Evolutionary conservation across 2,113 vertebrate species (phyloP).

Genomic region (Blennius ocellaris): DNA sequence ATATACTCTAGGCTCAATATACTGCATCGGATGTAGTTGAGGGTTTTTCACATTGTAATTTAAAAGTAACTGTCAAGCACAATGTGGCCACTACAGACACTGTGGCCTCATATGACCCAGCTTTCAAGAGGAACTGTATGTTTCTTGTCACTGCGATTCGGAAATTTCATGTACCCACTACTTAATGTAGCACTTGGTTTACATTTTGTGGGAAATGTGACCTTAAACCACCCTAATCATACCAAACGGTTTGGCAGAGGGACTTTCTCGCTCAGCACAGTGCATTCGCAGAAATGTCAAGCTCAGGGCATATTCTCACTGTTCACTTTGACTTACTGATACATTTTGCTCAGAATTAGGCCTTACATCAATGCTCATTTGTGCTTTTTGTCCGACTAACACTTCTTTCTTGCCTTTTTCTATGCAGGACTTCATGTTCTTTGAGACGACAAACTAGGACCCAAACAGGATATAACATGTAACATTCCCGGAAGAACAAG

Average conservation of each 20-base stretch:
- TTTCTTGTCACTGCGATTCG: background rate
- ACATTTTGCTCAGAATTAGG: background rate
- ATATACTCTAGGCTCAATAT: too few relatives aligned
- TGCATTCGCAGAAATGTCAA: constrained; percentile 6
- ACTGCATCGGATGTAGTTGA: too few relatives aligned
- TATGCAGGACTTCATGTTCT: constrained; percentile 93
- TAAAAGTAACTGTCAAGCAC: background rate
- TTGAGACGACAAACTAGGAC: constrained; percentile 81
- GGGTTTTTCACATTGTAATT: constrained; percentile 6
- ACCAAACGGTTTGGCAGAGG: constrained; percentile 28
- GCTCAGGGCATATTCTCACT: background rate
- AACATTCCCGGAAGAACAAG: constrained; percentile 53
- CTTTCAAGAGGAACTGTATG: background rate
- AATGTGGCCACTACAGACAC: background rate
- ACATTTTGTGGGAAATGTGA: constrained; percentile 42
- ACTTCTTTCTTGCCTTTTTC: background rate
- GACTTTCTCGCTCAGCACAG: background rate
- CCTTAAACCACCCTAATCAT: constrained; percentile 22
- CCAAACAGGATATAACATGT: constrained; percentile 12
- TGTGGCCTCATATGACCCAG: constrained; percentile 32
- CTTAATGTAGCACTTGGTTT: constrained; percentile 38
- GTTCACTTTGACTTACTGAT: background rate
- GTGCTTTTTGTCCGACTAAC: background rate
- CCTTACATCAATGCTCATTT: background rate
- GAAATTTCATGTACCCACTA: constrained; percentile 20